Evolutionary conservation across 1,140 invertebrate species (phyloP).

Genomic region (Drosophila rhopaloa): DNA sequence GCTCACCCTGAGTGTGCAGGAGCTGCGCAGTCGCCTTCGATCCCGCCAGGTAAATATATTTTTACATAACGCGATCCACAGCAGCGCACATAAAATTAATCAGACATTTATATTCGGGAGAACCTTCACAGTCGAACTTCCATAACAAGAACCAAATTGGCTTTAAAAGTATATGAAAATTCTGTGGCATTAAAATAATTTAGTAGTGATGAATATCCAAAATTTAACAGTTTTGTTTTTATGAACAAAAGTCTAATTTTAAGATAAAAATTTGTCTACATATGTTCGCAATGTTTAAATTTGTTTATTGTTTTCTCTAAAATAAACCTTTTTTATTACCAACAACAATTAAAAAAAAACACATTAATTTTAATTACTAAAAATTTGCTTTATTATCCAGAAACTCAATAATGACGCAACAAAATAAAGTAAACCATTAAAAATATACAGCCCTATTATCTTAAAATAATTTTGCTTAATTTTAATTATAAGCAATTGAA

Average conservation of each 20-base stretch:
- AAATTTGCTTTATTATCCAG: too few relatives aligned
- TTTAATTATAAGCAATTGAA: slow-evolving; percentile 10
- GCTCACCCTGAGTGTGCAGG: slow-evolving; percentile 43
- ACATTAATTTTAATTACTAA: too few relatives aligned
- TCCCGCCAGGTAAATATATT: slow-evolving; percentile 36
- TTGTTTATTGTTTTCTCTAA: too few relatives aligned
- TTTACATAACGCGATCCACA: not conserved
- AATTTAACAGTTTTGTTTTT: too few relatives aligned
- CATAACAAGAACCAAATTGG: not conserved
- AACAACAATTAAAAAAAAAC: too few relatives aligned
- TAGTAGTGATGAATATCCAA: too few relatives aligned
- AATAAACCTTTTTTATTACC: too few relatives aligned
- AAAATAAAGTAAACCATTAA: not conserved
- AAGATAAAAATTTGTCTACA: too few relatives aligned
- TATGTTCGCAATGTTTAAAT: not conserved
- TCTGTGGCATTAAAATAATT: too few relatives aligned
- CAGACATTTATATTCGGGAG: not conserved
- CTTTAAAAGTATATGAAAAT: too few relatives aligned
- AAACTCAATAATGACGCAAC: too few relatives aligned
- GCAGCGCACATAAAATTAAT: not conserved
- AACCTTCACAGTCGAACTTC: not conserved
- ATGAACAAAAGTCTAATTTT: too few relatives aligned
- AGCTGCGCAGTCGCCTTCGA: slow-evolving; percentile 49
- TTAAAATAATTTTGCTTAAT: not conserved
- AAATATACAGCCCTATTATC: not conserved